Evolutionary conservation across 2,888 invertebrate genomes (phyloP).

Genomic region (Punctoribates punctum): DNA sequence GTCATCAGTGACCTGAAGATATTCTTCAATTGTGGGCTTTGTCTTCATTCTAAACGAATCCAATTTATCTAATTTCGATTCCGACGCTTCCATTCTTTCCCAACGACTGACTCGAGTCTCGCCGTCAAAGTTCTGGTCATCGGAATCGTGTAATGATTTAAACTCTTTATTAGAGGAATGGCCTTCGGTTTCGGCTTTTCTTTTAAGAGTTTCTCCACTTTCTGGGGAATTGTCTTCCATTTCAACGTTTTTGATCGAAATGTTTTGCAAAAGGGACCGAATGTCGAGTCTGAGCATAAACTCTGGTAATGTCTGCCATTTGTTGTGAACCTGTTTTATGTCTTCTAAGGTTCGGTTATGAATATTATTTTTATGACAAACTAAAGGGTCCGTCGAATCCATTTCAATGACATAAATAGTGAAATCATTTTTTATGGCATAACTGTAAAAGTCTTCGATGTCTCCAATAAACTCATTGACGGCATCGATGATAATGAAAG

Average conservation of each 20-base stretch:
- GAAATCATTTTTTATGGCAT: conserved; percentile 76
- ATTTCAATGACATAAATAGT: conserved; percentile 87
- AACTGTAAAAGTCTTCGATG: conserved; percentile 83
- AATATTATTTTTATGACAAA: conserved; percentile 76
- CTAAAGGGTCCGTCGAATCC: conserved; percentile 68
- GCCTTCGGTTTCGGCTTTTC: conserved; percentile 49
- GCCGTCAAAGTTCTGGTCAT: not conserved
- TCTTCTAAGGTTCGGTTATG: conserved; percentile 75
- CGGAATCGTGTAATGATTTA: not conserved
- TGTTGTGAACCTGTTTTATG: conserved; percentile 64
- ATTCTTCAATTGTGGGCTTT: conserved; percentile 81
- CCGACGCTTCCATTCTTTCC: conserved; percentile 79
- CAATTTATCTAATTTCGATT: conserved; percentile 77
- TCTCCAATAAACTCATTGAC: conserved; percentile 75
- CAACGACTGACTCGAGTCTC: conserved; percentile 63
- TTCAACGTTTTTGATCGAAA: conserved; percentile 66
- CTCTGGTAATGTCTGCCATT: conserved; percentile 74
- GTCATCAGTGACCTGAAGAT: conserved; percentile 75
- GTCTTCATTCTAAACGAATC: conserved; percentile 72
- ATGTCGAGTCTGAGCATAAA: conserved; percentile 78
- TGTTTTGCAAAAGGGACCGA: conserved; percentile 74
- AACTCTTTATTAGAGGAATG: conserved; percentile 50
- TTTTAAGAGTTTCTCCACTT: conserved; percentile 50
- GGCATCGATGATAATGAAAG: conserved; percentile 87
- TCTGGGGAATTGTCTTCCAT: conserved; percentile 49